Conservation (phyloP, 2,888 invertebrate species). For the Trichogramma dendrolimi region DNA sequence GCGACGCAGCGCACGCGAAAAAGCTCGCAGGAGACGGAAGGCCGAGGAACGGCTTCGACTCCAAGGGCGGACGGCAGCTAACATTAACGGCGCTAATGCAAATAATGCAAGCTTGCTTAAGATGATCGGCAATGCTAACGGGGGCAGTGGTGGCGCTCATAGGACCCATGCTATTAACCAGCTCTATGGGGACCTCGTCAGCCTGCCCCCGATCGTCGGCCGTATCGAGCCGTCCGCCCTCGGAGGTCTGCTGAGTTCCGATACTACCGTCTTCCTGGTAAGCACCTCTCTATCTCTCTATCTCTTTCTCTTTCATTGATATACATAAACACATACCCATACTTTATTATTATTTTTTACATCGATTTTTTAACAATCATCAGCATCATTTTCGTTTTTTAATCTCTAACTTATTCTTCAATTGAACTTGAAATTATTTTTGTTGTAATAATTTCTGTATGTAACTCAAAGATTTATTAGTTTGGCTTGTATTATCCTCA, state of each 20-base stretch:
- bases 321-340: neutral
- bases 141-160: neutral
- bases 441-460: too few species aligned
- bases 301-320: neutral
- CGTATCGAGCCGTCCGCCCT: conserved; percentile 53
- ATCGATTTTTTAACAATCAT: too few species aligned
- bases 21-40: conserved; percentile 51
- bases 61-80: conserved; percentile 47
- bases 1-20: conserved; percentile 36
- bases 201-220: conserved; percentile 54
- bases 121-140: conserved; percentile 4
- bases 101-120: neutral
- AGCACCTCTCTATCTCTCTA: conserved; percentile 30
- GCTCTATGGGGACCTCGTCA: conserved; percentile 41
- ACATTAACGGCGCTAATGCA: too few species aligned
- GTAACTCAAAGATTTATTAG: too few species aligned
- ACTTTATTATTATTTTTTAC: too few species aligned
- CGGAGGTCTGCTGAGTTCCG: conserved; percentile 51
- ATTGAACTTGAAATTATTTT: too few species aligned
- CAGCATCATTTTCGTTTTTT: too few species aligned
- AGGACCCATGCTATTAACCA: too few species aligned
- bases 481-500: too few species aligned
- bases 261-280: conserved; percentile 52
- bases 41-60: conserved; percentile 50
- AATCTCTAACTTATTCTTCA: too few species aligned